Evolutionary conservation across 2,888 invertebrate species (phyloP).

Genomic region (Drosophila acutilabella): DNA sequence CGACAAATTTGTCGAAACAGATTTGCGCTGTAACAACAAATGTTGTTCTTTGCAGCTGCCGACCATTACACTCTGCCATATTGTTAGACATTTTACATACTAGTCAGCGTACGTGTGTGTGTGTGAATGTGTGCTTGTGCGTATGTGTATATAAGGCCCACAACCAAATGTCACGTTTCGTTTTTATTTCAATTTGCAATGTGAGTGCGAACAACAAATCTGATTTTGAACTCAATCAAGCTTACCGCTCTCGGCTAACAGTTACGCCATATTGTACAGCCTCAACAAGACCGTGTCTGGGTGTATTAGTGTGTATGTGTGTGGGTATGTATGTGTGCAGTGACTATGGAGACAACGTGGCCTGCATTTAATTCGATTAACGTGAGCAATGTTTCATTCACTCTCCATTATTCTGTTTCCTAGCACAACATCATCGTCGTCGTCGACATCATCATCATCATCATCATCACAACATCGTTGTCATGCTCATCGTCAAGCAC

Average conservation of each 20-base stretch:
- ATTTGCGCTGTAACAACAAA: no score
- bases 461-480: conserved; percentile 5
- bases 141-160: conserved; percentile 27
- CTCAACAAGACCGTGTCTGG: conserved; percentile 12
- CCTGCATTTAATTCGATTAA: conserved; percentile 63
- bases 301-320: neutral
- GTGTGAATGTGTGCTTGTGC: conserved; percentile 9
- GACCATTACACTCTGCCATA: no score
- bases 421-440: conserved; percentile 1
- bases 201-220: conserved; percentile 61
- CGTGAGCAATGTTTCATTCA: conserved; percentile 28
- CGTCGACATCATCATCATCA: neutral
- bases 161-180: conserved; percentile 64
- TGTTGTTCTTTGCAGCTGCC: no score
- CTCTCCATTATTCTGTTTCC: conserved; percentile 3
- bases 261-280: conserved; percentile 53
- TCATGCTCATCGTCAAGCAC: conserved; percentile 8
- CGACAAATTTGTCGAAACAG: no score
- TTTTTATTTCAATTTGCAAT: conserved; percentile 67
- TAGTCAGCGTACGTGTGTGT: conserved; percentile 3
- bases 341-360: conserved; percentile 52
- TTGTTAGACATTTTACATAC: conserved; percentile 46
- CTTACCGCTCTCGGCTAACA: conserved; percentile 46
- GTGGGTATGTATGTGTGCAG: conserved; percentile 8
- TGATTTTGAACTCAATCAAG: conserved; percentile 67